phyloP scores from a whole-genome alignment of 2,888 invertebrate species.

The Podabrus alpinus region DNA sequence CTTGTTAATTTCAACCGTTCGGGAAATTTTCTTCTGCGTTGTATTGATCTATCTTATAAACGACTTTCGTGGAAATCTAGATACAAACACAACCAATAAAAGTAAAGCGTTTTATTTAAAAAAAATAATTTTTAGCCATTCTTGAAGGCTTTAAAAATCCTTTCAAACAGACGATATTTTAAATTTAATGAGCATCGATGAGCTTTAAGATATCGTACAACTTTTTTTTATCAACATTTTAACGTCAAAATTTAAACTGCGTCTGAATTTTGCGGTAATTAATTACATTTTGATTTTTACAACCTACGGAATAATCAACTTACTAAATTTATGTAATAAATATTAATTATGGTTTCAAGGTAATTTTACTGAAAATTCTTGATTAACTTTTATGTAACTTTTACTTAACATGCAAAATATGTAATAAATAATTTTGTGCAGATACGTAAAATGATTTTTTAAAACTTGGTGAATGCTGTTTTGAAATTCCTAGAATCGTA shows the following conservation, averaged over 20 bases:
- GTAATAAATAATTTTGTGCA: background rate
- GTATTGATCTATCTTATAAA: background rate
- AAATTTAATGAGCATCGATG: background rate
- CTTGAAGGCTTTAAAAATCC: background rate
- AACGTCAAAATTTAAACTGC: background rate
- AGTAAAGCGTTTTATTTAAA: background rate
- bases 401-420: background rate
- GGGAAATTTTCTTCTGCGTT: background rate
- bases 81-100: constrained; percentile 1
- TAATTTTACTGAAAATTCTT: background rate
- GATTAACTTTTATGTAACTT: background rate
- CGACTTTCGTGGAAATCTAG: background rate
- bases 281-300: background rate
- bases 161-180: background rate
- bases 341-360: background rate
- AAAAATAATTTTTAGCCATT: background rate
- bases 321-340: background rate
- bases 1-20: constrained; percentile 1
- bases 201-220: background rate
- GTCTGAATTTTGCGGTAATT: background rate
- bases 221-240: background rate
- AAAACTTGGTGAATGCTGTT: background rate
- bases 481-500: too few species aligned
- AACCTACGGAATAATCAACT: background rate
- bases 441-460: background rate